Conservation (phyloP, 2,888 invertebrate species). For the Gymnocheta viridis region DNA sequence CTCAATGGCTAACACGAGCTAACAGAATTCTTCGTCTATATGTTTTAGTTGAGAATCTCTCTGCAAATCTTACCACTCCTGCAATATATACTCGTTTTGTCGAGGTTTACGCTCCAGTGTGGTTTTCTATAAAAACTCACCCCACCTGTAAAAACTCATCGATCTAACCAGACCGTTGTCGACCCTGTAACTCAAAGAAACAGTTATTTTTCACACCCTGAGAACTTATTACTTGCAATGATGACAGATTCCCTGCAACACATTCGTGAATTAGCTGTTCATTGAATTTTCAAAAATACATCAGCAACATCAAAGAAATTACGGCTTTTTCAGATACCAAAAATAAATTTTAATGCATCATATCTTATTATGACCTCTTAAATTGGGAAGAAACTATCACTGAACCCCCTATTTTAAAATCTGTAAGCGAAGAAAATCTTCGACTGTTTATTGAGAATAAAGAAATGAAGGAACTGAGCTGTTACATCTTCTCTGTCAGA, state of each 20-base stretch:
- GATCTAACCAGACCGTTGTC: background rate
- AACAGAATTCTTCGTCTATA: slow-evolving; percentile 6
- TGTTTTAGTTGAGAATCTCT: slow-evolving; percentile 8
- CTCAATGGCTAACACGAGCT: slow-evolving; percentile 21
- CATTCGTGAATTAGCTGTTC: too few relatives aligned
- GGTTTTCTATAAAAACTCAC: slow-evolving; percentile 3
- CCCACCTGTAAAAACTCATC: background rate
- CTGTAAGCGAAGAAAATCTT: slow-evolving; percentile 4
- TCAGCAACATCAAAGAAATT: slow-evolving; percentile 4
- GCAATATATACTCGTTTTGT: slow-evolving; percentile 20
- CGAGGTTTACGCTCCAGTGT: background rate
- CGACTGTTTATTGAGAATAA: background rate
- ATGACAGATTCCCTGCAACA: too few relatives aligned
- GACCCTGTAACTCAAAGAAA: too few relatives aligned
- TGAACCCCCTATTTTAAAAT: slow-evolving; percentile 6
- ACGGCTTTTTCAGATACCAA: slow-evolving; percentile 23
- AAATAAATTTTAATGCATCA: slow-evolving; percentile 12
- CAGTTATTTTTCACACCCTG: too few relatives aligned
- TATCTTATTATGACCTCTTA: background rate
- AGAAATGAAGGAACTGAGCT: background rate
- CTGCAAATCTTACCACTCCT: slow-evolving; percentile 20
- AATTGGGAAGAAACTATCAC: slow-evolving; percentile 11
- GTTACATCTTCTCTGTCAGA: slow-evolving; percentile 5
- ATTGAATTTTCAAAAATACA: slow-evolving; percentile 14
- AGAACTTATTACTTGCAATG: background rate